Base-by-base conservation (phyloP, 2,113 vertebrate species). In the Larimichthys crocea region DNA sequence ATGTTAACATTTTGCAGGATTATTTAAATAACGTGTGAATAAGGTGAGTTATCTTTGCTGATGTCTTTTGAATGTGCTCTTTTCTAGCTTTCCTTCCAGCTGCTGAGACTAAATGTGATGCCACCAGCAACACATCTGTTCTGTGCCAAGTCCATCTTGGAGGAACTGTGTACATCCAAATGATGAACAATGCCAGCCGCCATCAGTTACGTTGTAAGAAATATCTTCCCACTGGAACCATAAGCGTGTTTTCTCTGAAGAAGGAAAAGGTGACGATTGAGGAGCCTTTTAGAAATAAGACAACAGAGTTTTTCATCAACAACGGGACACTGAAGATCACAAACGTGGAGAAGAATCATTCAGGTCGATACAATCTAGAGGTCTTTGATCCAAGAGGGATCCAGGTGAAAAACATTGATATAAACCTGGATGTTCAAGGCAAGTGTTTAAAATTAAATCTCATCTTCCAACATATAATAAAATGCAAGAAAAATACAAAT, bases 341-440 rank as follows among this genome's bases (percentile, higher is more conserved):
- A n/a, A 49, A 82, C 0, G 5, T 80, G 76, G 26, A 60, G 72
- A 70, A 0, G 72, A 76, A 6, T 14, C 91, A 94, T 74, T 78
- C 90, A 0, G 92, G 89, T 12, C 44, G 3, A 42, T 94, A 93
- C 79, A 48, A 0, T 0, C 1, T 89, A 5, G 53, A 86, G 0
- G n/a, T 82, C 22, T 80, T 46, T 79, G 0, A 48, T 49, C 1
- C 2, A 9, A 0, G 83, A 0, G 91, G 89, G 29, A 0, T 9
- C 2, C 0, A 0, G 1, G 0, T 82, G 15, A 64, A 6, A 46
- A 49, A 1, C 0, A 5, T 84, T 2, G 0, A 2, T 0, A 2
- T 93, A 1, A 31, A 20, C 4, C 69, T 93, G 53, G 53, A 85
- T 42, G 76, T 94, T 46, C 46, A 88, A 90, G 91, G 91, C 22